Conservation (phyloP, 2,797 vertebrate species). For the Myotis planiceps region DNA sequence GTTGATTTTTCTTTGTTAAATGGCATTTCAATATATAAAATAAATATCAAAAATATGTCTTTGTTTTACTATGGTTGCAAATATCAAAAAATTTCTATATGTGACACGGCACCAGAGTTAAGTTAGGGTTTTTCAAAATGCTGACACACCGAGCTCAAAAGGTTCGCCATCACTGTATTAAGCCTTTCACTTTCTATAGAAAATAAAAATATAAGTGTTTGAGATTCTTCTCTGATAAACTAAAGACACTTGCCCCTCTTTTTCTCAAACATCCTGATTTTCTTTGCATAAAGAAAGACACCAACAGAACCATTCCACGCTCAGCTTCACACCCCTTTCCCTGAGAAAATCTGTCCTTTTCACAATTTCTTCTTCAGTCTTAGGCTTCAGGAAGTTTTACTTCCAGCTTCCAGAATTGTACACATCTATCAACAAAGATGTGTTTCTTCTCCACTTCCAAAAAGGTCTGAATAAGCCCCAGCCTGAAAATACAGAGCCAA, state of each 20-base stretch:
- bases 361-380: neutral
- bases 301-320: neutral
- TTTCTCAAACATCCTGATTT: neutral
- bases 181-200: neutral
- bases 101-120: no score
- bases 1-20: no score
- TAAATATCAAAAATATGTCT: no score
- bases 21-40: no score
- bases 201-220: neutral
- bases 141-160: no score
- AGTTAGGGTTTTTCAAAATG: no score
- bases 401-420: neutral
- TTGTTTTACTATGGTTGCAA: no score
- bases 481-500: neutral
- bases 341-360: neutral
- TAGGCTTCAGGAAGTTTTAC: neutral
- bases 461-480: neutral
- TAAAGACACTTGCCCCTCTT: neutral
- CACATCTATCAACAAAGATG: neutral
- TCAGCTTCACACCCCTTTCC: neutral
- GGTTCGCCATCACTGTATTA: neutral
- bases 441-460: neutral
- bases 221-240: neutral
- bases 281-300: neutral
- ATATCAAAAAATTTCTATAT: no score